Conservation (phyloP, 2,113 vertebrate genomes). For the Nothocercus nigrocapillus region DNA sequence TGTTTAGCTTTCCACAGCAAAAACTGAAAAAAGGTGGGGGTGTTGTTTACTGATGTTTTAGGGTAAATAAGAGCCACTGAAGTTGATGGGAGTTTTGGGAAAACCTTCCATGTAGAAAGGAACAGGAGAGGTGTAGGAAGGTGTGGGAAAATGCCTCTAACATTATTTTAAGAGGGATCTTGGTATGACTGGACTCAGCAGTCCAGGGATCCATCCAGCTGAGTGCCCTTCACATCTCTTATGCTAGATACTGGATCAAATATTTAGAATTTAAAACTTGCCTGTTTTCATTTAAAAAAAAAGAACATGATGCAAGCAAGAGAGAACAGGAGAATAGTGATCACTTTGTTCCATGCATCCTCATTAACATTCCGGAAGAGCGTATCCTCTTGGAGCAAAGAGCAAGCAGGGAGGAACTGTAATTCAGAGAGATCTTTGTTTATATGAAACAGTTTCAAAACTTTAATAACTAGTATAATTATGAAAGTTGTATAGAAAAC, state of each 20-base stretch:
- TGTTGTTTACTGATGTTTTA: background rate
- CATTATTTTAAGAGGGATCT: background rate
- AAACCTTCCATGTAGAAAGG: background rate
- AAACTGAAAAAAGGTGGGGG: background rate
- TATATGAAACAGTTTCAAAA: background rate
- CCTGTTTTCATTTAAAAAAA: background rate
- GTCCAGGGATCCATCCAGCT: background rate
- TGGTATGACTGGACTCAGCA: background rate
- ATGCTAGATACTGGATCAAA: background rate
- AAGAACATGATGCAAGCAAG: background rate
- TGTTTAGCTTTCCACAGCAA: background rate
- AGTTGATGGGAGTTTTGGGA: background rate
- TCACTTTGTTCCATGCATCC: background rate
- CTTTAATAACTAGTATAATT: background rate
- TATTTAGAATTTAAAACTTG: background rate
- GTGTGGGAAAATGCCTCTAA: background rate
- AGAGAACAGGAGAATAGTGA: background rate
- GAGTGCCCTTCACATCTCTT: background rate
- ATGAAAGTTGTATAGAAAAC: background rate
- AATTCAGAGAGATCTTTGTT: background rate
- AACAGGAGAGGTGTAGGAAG: background rate
- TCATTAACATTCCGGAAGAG: background rate
- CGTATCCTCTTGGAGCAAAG: background rate
- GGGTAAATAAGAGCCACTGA: background rate
- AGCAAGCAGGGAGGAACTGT: background rate